Evolutionary conservation across 2,888 invertebrate species (phyloP), one percentile per base, ranked within the genome.

Genomic region (Diarsia brunnea): DNA sequence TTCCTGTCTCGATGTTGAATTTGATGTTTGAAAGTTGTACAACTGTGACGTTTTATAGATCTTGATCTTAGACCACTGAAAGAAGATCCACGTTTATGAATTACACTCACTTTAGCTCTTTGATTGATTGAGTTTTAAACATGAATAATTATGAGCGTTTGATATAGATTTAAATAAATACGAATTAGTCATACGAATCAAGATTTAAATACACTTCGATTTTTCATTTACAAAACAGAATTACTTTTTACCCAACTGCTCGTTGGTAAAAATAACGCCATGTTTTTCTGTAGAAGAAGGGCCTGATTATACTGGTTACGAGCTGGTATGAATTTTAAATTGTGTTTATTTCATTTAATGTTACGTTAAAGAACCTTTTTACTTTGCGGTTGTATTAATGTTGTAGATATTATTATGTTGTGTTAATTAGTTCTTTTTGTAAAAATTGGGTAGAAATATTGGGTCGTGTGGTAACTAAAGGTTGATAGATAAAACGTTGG

Each of bases 331-430:
- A 53, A 27, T 53, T 47, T 38, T 5, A 75, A 38, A 61, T 47
- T 53, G 12, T 60, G 14, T 45, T 31, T 47, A 49, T 63, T 75
- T 65, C 21, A 65, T 53, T 60, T 58, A 43, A 67, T 68, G 24
- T n/a, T 61, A 61, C 55, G 8, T 47, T 38, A 74, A 2, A 51
- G 5, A 77, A 65, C 51, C 31, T 58, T 69, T 64, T 70, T 21
- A 55, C 31, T 65, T 58, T 78, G 49, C 49, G 31, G 43, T 51
- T 49, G 8, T 53, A 68, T 47, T 61, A 27, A 47, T 47, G 53
- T 61, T 47, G 24, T 47, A 12, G 45, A 69, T 58, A 64, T 43
- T 76, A 58, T 27, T 27, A 27, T 16, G 4, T 68, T 49, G 21
- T 49, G 27, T 64, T 55, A 64, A 55, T 66, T 27, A 14, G 47